Conservation (phyloP, 1,140 invertebrate species). For the Megalonaias nervosa region DNA sequence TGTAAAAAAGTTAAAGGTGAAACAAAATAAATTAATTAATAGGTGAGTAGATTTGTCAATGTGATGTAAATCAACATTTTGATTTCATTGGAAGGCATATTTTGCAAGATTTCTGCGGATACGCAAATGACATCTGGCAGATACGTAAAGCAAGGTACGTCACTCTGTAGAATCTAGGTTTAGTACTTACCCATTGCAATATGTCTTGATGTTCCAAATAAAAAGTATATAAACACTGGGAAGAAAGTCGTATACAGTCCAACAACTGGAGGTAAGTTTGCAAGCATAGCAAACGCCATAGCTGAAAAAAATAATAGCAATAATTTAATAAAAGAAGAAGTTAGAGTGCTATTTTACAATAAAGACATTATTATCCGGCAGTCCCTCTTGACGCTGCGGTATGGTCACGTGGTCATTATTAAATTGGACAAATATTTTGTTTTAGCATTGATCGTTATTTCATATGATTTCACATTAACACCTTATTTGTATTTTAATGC, state of each 20-base stretch:
- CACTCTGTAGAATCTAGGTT: no score
- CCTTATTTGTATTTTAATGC: no score
- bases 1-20: no score
- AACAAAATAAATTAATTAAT: no score
- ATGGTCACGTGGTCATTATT: not conserved
- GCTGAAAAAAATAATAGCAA: slow-evolving; percentile 43
- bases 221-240: slow-evolving; percentile 69
- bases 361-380: not conserved
- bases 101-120: no score
- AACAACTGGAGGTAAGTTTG: slow-evolving; percentile 61
- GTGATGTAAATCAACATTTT: no score
- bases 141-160: no score
- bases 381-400: not conserved
- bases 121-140: no score
- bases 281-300: slow-evolving; percentile 67
- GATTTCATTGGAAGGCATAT: no score
- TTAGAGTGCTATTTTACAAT: not conserved
- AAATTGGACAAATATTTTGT: slow-evolving; percentile 11
- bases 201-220: slow-evolving; percentile 70
- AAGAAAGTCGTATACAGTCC: slow-evolving; percentile 71
- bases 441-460: no score
- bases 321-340: not conserved
- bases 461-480: no score
- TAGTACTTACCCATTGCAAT: slow-evolving; percentile 60
- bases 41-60: no score